Conservation (phyloP, 2,797 vertebrate genomes). For the Streptopelia turtur region DNA sequence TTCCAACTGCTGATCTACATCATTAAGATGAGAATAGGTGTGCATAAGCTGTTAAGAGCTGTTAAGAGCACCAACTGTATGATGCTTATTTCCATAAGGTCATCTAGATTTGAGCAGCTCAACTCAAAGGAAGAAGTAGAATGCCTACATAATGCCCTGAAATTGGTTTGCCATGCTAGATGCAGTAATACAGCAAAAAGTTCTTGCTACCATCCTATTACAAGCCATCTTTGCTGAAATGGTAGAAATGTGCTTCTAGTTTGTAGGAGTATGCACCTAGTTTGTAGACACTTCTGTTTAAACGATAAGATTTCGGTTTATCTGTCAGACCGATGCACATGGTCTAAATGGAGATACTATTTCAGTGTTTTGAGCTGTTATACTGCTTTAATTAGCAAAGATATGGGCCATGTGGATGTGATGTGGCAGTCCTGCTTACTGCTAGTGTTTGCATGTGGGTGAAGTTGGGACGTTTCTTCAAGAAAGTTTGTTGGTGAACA, state of each 20-base stretch:
- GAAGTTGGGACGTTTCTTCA: not conserved
- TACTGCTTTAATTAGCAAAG: not conserved
- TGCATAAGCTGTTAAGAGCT: not conserved
- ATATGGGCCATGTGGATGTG: not conserved
- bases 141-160: not conserved
- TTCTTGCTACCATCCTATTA: not conserved
- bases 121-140: not conserved
- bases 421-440: not conserved
- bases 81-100: not conserved
- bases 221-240: not conserved
- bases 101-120: not conserved
- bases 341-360: not conserved
- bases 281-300: not conserved
- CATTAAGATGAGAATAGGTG: slow-evolving; percentile 5
- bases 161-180: not conserved
- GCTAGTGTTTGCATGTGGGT: too few relatives aligned
- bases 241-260: not conserved
- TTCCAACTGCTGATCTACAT: slow-evolving; percentile 23
- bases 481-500: not conserved
- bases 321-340: not conserved
- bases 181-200: not conserved
- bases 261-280: not conserved
- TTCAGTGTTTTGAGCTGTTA: not conserved
- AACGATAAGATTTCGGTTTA: not conserved
- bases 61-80: not conserved